Evolutionary conservation across 2,113 vertebrate species (phyloP).

Genomic region (Plestiodon gilberti): DNA sequence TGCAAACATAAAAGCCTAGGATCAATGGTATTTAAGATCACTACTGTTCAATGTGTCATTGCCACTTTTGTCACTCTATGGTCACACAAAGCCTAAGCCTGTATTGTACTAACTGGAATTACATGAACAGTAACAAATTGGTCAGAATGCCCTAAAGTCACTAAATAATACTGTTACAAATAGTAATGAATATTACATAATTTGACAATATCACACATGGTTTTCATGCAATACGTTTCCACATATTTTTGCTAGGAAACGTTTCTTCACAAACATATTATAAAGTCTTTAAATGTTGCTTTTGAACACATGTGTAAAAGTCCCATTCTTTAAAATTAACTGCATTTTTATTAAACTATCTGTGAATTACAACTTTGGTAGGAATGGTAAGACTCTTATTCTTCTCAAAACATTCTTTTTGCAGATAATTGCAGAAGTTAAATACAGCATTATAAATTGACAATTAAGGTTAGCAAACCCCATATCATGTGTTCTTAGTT

Average conservation of each 20-base stretch:
- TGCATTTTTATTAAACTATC: background rate
- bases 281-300: background rate
- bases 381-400: background rate
- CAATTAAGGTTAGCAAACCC: constrained; percentile 27
- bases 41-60: background rate
- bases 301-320: background rate
- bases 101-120: background rate
- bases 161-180: background rate
- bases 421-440: constrained; percentile 29
- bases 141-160: fast-evolving
- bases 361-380: too few species aligned
- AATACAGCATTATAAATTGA: constrained; percentile 38
- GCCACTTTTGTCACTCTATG: background rate
- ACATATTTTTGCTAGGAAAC: too few species aligned
- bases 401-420: background rate
- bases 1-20: background rate
- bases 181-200: background rate
- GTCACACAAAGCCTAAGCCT: background rate
- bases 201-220: background rate
- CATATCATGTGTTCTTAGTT: constrained; percentile 7
- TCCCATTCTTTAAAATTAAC: background rate
- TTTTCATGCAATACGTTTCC: background rate
- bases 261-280: background rate
- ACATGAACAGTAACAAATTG: background rate
- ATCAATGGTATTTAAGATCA: background rate